Conservation (phyloP, 2,113 vertebrate genomes). For the Ariopsis seemanni region DNA sequence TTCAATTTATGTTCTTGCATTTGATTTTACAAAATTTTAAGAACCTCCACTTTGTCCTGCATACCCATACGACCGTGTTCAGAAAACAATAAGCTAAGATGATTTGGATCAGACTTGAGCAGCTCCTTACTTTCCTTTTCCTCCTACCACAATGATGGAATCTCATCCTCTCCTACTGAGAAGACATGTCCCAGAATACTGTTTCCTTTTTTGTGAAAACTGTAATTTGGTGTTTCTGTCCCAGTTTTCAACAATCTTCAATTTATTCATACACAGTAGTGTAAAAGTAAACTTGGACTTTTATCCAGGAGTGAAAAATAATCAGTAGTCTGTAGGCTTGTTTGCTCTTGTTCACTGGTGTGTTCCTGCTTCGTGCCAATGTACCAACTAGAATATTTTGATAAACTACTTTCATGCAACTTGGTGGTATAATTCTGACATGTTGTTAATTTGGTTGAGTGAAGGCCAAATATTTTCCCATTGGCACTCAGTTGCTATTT, state of each 20-base stretch:
- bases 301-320: not conserved
- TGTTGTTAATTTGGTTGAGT: not conserved
- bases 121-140: not conserved
- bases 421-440: not conserved
- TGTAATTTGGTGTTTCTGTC: not conserved
- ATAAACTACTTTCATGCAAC: not conserved
- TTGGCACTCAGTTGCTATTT: not conserved
- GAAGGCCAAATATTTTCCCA: not conserved
- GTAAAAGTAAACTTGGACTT: too few species aligned
- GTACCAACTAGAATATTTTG: not conserved
- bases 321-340: not conserved
- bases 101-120: not conserved
- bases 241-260: not conserved
- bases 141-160: not conserved
- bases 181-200: not conserved
- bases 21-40: not conserved
- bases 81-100: not conserved
- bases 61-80: not conserved
- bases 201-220: not conserved
- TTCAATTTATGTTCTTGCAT: not conserved
- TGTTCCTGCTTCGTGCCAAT: not conserved
- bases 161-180: not conserved
- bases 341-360: not conserved
- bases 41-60: not conserved
- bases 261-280: not conserved